Conservation (phyloP, 1,140 invertebrate genomes). For the Grapholita molesta region DNA sequence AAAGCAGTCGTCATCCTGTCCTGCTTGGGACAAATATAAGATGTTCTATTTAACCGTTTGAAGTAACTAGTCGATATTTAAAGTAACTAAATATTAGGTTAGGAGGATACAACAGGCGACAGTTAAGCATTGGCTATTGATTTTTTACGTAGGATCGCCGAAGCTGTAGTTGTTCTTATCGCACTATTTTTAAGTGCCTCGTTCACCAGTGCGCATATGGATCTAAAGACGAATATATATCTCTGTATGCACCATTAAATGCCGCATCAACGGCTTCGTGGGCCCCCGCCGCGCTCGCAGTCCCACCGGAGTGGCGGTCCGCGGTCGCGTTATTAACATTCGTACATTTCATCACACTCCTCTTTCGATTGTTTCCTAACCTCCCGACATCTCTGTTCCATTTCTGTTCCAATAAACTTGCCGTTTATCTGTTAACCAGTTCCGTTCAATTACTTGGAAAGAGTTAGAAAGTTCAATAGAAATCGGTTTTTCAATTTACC, state of each 20-base stretch:
- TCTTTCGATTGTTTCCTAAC: conserved; percentile 43
- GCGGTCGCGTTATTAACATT: conserved; percentile 71
- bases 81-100: no score
- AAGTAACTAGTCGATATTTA: no score
- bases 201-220: background rate
- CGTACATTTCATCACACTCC: conserved; percentile 45
- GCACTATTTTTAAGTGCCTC: no score
- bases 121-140: no score
- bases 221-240: background rate
- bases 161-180: no score
- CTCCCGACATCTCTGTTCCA: conserved; percentile 35
- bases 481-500: background rate
- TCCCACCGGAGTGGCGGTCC: conserved; percentile 54
- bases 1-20: no score
- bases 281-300: conserved; percentile 36
- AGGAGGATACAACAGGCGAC: no score
- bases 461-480: background rate
- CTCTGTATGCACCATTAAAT: conserved; percentile 18
- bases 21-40: no score
- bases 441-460: background rate
- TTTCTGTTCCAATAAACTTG: background rate
- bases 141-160: no score
- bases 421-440: background rate
- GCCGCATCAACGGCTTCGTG: conserved; percentile 24
- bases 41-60: no score